Conservation (phyloP, 2,113 vertebrate genomes). For the Perca schrenkii region DNA sequence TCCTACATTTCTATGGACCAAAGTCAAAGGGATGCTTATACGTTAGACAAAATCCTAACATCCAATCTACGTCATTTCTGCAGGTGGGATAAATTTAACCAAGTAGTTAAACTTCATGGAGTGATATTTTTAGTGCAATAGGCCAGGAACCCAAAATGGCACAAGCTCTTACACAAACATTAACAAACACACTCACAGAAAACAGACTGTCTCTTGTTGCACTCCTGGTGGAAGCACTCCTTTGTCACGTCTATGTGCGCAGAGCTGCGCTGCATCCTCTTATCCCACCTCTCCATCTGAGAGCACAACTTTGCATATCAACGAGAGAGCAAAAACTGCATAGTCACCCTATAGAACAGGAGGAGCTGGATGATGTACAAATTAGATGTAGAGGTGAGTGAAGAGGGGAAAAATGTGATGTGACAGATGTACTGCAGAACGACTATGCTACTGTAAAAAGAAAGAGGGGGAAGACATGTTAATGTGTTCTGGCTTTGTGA, state of each 20-base stretch:
- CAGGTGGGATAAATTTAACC: background rate
- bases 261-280: constrained; percentile 5
- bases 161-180: constrained; percentile 1
- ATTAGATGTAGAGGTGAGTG: constrained; percentile 22
- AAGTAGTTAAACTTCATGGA: background rate
- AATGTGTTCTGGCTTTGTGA: constrained; percentile 3
- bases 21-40: background rate
- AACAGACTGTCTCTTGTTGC: background rate
- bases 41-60: background rate
- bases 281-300: constrained; percentile 23
- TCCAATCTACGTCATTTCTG: background rate
- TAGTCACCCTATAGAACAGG: constrained; percentile 36
- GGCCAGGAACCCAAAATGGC: background rate
- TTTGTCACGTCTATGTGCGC: constrained; percentile 17
- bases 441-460: background rate
- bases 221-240: background rate
- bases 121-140: constrained; percentile 3
- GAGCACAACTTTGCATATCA: constrained; percentile 62
- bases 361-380: constrained; percentile 7
- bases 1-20: background rate
- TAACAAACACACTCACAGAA: background rate
- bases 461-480: background rate
- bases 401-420: background rate
- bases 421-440: background rate
- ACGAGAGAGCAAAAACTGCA: constrained; percentile 41